Conservation (phyloP, 2,797 vertebrate species). For the Scomberomorus guttatus region DNA sequence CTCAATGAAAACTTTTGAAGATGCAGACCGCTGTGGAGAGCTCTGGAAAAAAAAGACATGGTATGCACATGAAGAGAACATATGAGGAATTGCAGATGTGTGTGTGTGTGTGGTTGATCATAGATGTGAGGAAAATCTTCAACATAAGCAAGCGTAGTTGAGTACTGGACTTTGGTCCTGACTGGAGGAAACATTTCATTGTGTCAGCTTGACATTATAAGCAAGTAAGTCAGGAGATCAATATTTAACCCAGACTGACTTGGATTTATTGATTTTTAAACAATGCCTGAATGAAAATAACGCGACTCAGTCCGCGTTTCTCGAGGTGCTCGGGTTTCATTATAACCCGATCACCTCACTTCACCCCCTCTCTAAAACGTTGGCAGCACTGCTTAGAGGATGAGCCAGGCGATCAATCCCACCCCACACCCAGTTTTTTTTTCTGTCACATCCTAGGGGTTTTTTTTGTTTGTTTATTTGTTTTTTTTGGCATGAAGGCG, state of each 20-base stretch:
- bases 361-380: not conserved
- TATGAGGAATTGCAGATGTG: too few relatives aligned
- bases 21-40: not conserved
- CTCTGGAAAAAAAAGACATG: not conserved
- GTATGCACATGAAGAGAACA: not conserved
- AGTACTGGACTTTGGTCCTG: not conserved
- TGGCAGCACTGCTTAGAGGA: not conserved
- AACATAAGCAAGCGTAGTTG: not conserved
- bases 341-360: constrained; percentile 16
- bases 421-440: not conserved
- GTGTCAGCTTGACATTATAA: constrained; percentile 37
- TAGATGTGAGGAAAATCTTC: not conserved
- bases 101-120: not conserved
- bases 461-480: not conserved
- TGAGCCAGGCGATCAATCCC: not conserved
- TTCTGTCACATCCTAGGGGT: not conserved
- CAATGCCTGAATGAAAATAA: constrained; percentile 14
- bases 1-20: constrained; percentile 26
- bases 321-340: constrained; percentile 26
- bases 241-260: constrained; percentile 27
- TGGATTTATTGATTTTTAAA: constrained; percentile 17
- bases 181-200: constrained; percentile 16
- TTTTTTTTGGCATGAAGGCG: not conserved
- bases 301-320: not conserved
- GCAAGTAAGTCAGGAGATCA: constrained; percentile 22